These are phyloP conservation scores for Pseudopodoces humilis DNA, from an alignment of 2,113 vertebrate genomes.

Conservation along the genomic window DNA sequence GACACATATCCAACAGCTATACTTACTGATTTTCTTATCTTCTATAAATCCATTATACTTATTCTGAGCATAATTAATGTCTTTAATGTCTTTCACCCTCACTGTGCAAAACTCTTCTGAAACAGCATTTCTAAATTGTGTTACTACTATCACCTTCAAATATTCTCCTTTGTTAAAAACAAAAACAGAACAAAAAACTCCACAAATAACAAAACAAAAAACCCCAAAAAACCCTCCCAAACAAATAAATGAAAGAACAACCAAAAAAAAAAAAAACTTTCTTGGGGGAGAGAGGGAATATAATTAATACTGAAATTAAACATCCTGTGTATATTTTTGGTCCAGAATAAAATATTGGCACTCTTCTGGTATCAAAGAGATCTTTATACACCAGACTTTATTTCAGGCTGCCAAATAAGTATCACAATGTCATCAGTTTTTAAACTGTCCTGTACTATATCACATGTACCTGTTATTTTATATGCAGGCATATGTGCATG, in stretches of 20 bases:
- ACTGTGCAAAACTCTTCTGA: neutral
- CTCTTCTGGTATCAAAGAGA: neutral
- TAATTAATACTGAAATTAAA: neutral
- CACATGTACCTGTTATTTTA: neutral
- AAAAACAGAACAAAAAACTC: neutral
- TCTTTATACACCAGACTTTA: neutral
- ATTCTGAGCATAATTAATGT: constrained; percentile 10
- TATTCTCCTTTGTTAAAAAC: neutral
- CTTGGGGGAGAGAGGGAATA: neutral
- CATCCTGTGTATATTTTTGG: neutral
- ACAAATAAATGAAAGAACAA: neutral
- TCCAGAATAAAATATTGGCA: neutral
- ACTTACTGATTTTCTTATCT: neutral
- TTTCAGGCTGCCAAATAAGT: neutral
- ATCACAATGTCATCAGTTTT: neutral
- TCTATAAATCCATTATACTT: neutral
- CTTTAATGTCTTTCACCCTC: neutral
- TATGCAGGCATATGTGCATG: neutral
- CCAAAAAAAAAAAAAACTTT: neutral
- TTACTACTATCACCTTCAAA: neutral
- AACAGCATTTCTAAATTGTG: neutral
- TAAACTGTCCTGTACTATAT: neutral
- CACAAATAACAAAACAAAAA: neutral
- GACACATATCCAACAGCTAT: neutral
- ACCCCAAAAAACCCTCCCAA: neutral